Base-by-base conservation (phyloP, 2,888 invertebrate species). In the Ophion slaviceki region DNA sequence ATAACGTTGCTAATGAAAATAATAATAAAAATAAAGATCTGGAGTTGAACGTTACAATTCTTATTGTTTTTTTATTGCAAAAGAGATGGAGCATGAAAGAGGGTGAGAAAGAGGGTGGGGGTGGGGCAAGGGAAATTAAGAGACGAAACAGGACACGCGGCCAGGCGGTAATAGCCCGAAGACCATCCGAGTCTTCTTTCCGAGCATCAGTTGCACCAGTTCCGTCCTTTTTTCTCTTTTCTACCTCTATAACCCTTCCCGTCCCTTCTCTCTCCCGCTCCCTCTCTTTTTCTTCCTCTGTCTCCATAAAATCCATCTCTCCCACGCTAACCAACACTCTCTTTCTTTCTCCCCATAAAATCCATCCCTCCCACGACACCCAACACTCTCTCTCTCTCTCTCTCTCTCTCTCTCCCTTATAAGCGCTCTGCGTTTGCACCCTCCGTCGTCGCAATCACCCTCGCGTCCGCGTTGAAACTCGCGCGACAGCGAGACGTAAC, bases 101-200 rank as follows among this genome's bases (percentile, higher is more conserved):
- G 47, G 57, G 14, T 1, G n/a, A 14, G 53, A 24, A 53, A 8
- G 17, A 47, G 2, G 28, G 47, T 45, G 24, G 17, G 11, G 20
- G 28, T 8, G n/a, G 24, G n/a, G 71, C 61, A 59, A n/a, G 6
- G 32, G 53, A 24, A 74, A 67, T 74, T 62, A 72, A 72, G 76
- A 75, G 74, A 77, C 57, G 85, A 47, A 71, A 71, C 78, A 80
- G 77, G 74, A 86, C 67, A 76, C 76, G 67, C 70, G 76, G 57
- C 74, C 45, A 75, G 75, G 61, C 36, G 71, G 71, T 76, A 74
- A 66, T 66, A 70, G 80, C 62, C 36, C 59, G 67, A 76, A 82
- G 72, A 67, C 82, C 83, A 83, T 86, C 81, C 78, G 84, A 84
- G 84, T 84, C 86, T 81, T 84, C 84, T 86, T 86, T 75, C 81